A percentile compares a stretch with the other conserved stretches of the same genome.
These are phyloP conservation scores for Machimus atricapillus DNA, from an alignment of 2,888 invertebrate genomes.

Conservation along the genomic window DNA sequence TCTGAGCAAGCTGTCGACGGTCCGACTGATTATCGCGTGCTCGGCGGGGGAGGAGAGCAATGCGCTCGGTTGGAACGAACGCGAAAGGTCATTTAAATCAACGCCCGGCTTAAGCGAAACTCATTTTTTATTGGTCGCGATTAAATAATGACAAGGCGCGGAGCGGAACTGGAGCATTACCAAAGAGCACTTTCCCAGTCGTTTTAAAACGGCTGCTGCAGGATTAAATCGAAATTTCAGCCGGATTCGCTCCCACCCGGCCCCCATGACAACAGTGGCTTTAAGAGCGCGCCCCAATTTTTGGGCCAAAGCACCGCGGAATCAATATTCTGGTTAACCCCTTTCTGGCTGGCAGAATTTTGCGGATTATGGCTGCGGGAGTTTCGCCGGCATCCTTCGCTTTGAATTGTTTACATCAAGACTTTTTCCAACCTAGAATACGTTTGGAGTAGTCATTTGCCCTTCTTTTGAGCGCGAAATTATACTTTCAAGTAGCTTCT, in stretches of 20 bases:
- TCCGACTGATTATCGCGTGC: neutral
- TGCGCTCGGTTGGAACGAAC: neutral
- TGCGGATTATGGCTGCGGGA: neutral
- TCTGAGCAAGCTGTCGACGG: neutral
- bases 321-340: neutral
- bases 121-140: constrained; percentile 43
- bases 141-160: constrained; percentile 42
- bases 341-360: neutral
- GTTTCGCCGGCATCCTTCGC: neutral
- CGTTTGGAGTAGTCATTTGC: neutral
- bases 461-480: neutral
- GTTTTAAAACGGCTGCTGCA: neutral
- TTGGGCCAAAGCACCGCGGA: neutral
- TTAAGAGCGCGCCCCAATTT: neutral
- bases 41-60: neutral
- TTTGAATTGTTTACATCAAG: neutral
- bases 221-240: neutral
- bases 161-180: neutral
- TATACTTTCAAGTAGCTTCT: neutral
- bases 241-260: neutral
- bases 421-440: neutral
- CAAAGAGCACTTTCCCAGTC: neutral
- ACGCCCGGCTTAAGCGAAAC: constrained; percentile 32
- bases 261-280: neutral
- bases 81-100: constrained; percentile 45